A percentile compares a stretch with the other conserved stretches of the same genome.
These are phyloP conservation scores for Vanessa cardui DNA, from an alignment of 2,888 invertebrate genomes.

Conservation along the genomic window DNA sequence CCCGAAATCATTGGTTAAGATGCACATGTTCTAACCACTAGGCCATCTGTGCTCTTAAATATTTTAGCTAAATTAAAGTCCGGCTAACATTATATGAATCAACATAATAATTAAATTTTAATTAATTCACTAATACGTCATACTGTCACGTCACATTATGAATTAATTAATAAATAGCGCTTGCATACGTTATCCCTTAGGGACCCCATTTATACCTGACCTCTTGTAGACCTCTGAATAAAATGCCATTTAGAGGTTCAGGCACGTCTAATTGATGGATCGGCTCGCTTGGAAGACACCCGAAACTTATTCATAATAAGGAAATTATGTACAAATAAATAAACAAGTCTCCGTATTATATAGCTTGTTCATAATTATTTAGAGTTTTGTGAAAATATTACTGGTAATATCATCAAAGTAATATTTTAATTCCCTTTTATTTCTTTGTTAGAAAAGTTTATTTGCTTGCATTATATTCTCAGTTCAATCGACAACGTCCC, in stretches of 20 bases:
- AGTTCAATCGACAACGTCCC: too few relatives aligned
- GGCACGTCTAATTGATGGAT: constrained; percentile 41
- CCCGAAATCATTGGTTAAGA: too few relatives aligned
- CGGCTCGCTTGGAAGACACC: constrained; percentile 10
- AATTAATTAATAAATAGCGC: constrained; percentile 27
- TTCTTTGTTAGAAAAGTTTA: too few relatives aligned
- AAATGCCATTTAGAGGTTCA: constrained; percentile 37
- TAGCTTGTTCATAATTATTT: background rate
- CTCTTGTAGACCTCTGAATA: constrained; percentile 26
- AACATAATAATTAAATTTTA: background rate
- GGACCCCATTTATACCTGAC: constrained; percentile 20
- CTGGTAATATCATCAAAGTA: too few relatives aligned
- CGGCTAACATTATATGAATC: too few relatives aligned
- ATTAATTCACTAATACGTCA: background rate
- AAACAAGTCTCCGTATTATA: too few relatives aligned
- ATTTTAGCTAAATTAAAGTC: too few relatives aligned
- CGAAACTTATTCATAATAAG: constrained; percentile 24
- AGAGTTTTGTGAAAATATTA: too few relatives aligned
- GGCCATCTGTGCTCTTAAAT: too few relatives aligned
- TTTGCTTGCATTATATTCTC: too few relatives aligned
- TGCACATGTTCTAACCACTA: too few relatives aligned
- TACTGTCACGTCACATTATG: constrained; percentile 13
- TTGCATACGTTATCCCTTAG: constrained; percentile 18
- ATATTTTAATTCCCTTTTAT: too few relatives aligned
- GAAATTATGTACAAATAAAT: background rate